Base-by-base conservation (phyloP, 2,113 vertebrate species). In the Cynoglossus semilaevis region DNA sequence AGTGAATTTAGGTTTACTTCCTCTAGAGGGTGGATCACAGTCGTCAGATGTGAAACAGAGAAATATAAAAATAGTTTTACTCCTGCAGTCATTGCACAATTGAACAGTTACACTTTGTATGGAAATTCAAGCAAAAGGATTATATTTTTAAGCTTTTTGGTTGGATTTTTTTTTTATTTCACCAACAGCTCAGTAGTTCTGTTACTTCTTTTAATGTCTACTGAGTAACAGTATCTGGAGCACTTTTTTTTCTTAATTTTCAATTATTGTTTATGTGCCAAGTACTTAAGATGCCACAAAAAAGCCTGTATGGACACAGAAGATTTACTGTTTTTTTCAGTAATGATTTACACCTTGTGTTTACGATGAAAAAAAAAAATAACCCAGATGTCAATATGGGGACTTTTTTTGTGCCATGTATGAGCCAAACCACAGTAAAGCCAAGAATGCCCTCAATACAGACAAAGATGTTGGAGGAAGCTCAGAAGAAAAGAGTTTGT, bases 341-440 rank as follows among this genome's bases (percentile, higher is more conserved):
- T 63, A n/a, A 8, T 48, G 22, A 29, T 38, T 35, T 15, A 65
- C 19, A 40, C 19, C 41, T 52, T 51, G 16, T n/a, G 46, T 40
- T 46, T 18, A 38, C 6, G 47, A 14, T 12, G 8, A 49, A 49
- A 22, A 1, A 48, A 16, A 48, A n/a, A 6, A 15, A 35, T 45
- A 36, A 22, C 8, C 18, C 9, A 29, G 14, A 53, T 37, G 7
- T 61, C 15, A 53, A 8, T 15, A 10, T 29, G 50, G 15, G 43
- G 16, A 50, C n/a, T n/a, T 57, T 67, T 34, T 62, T 14, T 7
- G 11, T 13, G 6, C 42, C 15, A 51, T 45, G 49, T 12, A 1
- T 35, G 18, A 47, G 67, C 46, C 57, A 76, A 80, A 71, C 74
- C 83, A 80, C 80, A 81, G 54, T 63, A 79, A 70, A 85, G 72